Base-by-base conservation (phyloP, 2,888 invertebrate species). In the Idaea biselata region DNA sequence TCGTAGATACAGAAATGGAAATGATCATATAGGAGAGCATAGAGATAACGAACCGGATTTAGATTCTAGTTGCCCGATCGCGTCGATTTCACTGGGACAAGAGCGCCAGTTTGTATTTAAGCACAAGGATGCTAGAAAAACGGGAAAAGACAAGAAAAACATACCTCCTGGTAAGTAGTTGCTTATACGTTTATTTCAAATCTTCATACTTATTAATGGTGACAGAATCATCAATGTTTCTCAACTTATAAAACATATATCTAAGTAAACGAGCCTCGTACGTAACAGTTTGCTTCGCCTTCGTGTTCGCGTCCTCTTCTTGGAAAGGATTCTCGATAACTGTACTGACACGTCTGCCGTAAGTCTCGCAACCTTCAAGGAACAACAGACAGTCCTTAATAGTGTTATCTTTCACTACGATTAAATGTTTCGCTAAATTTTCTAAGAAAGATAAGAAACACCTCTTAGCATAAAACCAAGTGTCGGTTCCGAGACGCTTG, bases 401-500 rank as follows among this genome's bases (percentile, higher is more conserved):
- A 32, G 98, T 96, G 25, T 96, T 94, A 89, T 99, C 98, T 80
- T 96, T 95, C 60, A 98, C 94, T 59, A 97, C 96, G 63, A 98
- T 96, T 89, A 97, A 95, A 82, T 98, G 98, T 79, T 98, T 98
- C 0, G 97, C 95, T 74, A 98, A 92, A 85, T 97, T 97, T 89
- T 98, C 98, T 64, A 98, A 94, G 75, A 98, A 94, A n/a, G 97
- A 97, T 63, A 99, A 90, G 82, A 99, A 97, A 82, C 99, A 99
- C 66, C 99, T 94, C 84, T 99, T 99, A 1, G 99, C 97, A 83
- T 99, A 99, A 83, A 97, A 96, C 99, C 99, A 99, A 3, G 99
- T 99, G 81, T 99, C 99, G 0, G 99, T 98, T 16, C 99, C 99
- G 8, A 99, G 93, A 81, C 99, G 97, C 86, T 97, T 97, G 80